These are phyloP conservation scores for Poecile montanus DNA, from an alignment of 2,797 vertebrate species.

Conservation along the genomic window DNA sequence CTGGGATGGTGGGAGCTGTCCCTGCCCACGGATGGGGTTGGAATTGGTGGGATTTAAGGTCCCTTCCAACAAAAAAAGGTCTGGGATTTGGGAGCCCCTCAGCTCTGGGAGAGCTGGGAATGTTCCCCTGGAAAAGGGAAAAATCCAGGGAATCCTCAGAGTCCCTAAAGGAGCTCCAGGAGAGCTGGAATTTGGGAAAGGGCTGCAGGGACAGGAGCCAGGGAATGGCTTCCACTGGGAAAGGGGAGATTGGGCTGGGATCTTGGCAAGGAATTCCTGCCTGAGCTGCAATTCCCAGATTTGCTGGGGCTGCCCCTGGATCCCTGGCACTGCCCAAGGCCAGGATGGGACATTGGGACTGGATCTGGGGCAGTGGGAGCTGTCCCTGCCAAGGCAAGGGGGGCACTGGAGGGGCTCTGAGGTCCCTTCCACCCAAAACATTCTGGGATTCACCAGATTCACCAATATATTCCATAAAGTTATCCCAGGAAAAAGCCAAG, in stretches of 20 bases:
- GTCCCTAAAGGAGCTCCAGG: too few relatives aligned
- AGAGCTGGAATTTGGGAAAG: too few relatives aligned
- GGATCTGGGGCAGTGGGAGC: neutral
- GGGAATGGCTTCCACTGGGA: neutral
- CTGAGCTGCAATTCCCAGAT: neutral
- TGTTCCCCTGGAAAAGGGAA: too few relatives aligned
- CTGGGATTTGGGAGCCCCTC: too few relatives aligned
- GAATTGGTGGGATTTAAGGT: too few relatives aligned
- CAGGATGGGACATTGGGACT: neutral
- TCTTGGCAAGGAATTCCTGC: accelerated
- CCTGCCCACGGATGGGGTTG: too few relatives aligned
- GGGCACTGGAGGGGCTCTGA: accelerated
- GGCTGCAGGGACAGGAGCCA: neutral
- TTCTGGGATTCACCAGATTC: neutral
- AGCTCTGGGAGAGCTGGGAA: too few relatives aligned
- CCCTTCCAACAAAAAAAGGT: too few relatives aligned
- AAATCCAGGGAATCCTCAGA: too few relatives aligned
- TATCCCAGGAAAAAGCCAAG: neutral
- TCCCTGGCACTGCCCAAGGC: neutral
- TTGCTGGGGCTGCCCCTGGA: neutral
- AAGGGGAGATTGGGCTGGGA: neutral
- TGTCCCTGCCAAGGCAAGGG: neutral
- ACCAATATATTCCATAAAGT: neutral
- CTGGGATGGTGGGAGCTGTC: too few relatives aligned
- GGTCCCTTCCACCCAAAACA: neutral